Evolutionary conservation across 2,888 invertebrate genomes (phyloP).

Genomic region (Drosophila helvetica): DNA sequence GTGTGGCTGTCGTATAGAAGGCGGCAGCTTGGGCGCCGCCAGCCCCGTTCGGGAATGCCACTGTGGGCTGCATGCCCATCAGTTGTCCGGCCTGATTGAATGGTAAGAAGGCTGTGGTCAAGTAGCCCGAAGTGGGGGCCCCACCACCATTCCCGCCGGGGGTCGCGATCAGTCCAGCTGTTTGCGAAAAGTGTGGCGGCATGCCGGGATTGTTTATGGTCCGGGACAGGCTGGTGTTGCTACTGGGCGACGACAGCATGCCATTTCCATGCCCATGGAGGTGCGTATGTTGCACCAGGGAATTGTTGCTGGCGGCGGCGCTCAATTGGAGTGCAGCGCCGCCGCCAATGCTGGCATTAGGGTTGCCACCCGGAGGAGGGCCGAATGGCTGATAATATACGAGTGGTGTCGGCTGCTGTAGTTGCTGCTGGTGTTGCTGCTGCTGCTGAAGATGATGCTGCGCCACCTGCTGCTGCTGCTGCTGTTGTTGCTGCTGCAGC

Average conservation of each 20-base stretch:
- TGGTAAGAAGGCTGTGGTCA: slow-evolving; percentile 54
- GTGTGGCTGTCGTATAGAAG: slow-evolving; percentile 43
- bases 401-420: slow-evolving; percentile 40
- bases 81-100: slow-evolving; percentile 47
- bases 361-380: slow-evolving; percentile 56
- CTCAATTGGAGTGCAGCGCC: slow-evolving; percentile 67
- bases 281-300: slow-evolving; percentile 54
- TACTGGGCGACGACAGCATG: slow-evolving; percentile 47
- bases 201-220: slow-evolving; percentile 51
- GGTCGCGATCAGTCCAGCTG: slow-evolving; percentile 71
- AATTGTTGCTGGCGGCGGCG: slow-evolving; percentile 68
- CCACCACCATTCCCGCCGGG: slow-evolving; percentile 33
- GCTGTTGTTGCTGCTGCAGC: slow-evolving; percentile 53
- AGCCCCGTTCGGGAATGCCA: slow-evolving; percentile 54
- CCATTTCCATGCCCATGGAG: slow-evolving; percentile 53
- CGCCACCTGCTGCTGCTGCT: slow-evolving; percentile 47
- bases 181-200: slow-evolving; percentile 51
- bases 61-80: slow-evolving; percentile 47
- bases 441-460: slow-evolving; percentile 42
- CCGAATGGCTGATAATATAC: slow-evolving; percentile 52
- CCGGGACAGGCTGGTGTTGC: slow-evolving; percentile 54
- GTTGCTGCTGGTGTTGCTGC: slow-evolving; percentile 50
- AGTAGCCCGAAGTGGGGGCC: neutral
- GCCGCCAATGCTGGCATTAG: slow-evolving; percentile 64
- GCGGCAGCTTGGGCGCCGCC: slow-evolving; percentile 32